A percentile compares a stretch with the other conserved stretches of the same genome.
Conservation (phyloP, 2,113 vertebrate genomes). For the Rhinichthys klamathensis region DNA sequence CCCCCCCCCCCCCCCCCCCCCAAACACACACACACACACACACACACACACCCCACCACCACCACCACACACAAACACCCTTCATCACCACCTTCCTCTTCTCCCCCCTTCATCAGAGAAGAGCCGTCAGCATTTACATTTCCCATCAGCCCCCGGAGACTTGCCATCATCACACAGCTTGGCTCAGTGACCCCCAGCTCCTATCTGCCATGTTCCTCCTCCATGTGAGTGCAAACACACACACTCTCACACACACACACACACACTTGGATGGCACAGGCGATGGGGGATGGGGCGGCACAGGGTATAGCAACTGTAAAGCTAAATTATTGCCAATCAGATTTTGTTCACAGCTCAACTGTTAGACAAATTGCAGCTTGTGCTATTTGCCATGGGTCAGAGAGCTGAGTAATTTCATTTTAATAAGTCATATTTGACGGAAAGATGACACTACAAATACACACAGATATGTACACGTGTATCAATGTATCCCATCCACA, state of each 20-base stretch:
- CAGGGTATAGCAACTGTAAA: slow-evolving; percentile 74
- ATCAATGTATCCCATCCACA: slow-evolving; percentile 19
- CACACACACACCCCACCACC: background rate
- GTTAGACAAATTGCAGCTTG: slow-evolving; percentile 79
- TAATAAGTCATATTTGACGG: slow-evolving; percentile 80
- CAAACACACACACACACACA: background rate
- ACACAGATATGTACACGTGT: slow-evolving; percentile 54
- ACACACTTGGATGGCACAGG: slow-evolving; percentile 53
- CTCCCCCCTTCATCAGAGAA: slow-evolving; percentile 60
- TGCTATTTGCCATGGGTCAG: slow-evolving; percentile 79
- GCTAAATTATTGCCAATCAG: slow-evolving; percentile 82
- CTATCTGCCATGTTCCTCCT: slow-evolving; percentile 73
- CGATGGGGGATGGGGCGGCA: slow-evolving; percentile 38
- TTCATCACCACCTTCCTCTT: slow-evolving; percentile 27
- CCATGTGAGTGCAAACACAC: slow-evolving; percentile 59
- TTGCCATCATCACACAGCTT: slow-evolving; percentile 65
- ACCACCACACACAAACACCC: background rate
- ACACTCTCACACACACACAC: slow-evolving; percentile 52
- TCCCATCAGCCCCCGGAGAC: slow-evolving; percentile 65
- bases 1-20: background rate
- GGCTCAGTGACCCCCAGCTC: slow-evolving; percentile 66
- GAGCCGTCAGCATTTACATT: slow-evolving; percentile 68
- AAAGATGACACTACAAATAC: slow-evolving; percentile 70
- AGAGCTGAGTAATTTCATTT: slow-evolving; percentile 77
- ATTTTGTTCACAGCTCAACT: slow-evolving; percentile 83